These are phyloP conservation scores for Capreolus pygargus DNA, from an alignment of 2,113 vertebrate genomes.

Conservation along the genomic window DNA sequence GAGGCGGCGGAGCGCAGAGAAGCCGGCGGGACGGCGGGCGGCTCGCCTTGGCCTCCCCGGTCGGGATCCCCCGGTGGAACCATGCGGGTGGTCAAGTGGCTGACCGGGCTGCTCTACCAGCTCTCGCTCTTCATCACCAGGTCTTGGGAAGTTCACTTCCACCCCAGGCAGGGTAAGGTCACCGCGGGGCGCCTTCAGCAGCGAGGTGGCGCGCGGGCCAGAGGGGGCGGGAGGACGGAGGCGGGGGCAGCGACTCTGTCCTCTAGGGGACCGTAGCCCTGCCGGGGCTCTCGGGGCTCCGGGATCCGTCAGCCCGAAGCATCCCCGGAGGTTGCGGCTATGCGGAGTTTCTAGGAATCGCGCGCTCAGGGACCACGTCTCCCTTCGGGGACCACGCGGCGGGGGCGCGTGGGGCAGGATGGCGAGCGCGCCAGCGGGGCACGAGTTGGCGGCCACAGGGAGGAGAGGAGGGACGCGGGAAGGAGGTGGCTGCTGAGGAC, in stretches of 20 bases:
- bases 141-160: conserved; percentile 84
- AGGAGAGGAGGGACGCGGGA: background rate
- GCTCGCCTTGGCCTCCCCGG: conserved; percentile 78
- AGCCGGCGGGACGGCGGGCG: conserved; percentile 63
- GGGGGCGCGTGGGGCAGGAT: background rate
- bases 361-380: background rate
- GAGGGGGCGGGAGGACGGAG: background rate
- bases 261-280: background rate
- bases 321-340: background rate
- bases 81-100: conserved; percentile 85
- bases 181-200: background rate
- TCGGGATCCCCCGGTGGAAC: conserved; percentile 52
- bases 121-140: conserved; percentile 84
- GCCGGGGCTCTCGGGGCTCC: background rate
- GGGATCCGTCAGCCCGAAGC: background rate
- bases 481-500: background rate
- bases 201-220: background rate
- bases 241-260: background rate
- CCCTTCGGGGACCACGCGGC: background rate
- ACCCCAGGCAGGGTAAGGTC: conserved; percentile 91
- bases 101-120: conserved; percentile 86
- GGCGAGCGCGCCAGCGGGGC: background rate
- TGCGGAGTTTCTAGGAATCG: conserved; percentile 9
- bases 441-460: background rate
- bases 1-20: conserved; percentile 55